phyloP scores from a whole-genome alignment of 2,113 vertebrate species.

The Alosa alosa region DNA sequence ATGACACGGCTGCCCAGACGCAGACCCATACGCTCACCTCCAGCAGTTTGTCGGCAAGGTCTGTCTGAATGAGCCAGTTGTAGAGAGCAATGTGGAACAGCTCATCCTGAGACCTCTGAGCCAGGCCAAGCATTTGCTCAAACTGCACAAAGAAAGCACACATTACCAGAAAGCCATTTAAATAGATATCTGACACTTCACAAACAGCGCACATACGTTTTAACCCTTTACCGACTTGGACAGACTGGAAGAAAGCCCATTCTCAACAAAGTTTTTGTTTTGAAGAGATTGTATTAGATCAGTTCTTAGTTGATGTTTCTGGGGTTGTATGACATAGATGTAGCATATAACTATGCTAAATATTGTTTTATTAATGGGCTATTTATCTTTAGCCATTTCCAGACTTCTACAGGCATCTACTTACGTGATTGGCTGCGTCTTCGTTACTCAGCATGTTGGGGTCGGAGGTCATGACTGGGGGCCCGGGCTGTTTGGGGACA shows the following conservation, averaged over 20 bases:
- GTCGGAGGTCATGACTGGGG: slow-evolving; percentile 91
- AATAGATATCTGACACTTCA: neutral
- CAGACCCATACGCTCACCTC: slow-evolving; percentile 71
- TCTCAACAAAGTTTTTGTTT: neutral
- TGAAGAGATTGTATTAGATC: neutral
- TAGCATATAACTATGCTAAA: neutral
- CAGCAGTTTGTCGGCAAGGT: slow-evolving; percentile 89
- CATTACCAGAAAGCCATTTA: neutral
- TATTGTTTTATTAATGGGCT: no score
- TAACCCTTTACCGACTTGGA: no score
- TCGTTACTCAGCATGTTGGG: slow-evolving; percentile 98
- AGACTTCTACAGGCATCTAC: slow-evolving; percentile 43
- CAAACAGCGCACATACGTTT: no score
- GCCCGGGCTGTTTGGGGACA: slow-evolving; percentile 95
- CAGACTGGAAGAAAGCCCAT: no score
- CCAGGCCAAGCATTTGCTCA: slow-evolving; percentile 90
- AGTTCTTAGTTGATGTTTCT: neutral
- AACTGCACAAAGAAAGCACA: slow-evolving; percentile 69
- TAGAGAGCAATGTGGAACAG: slow-evolving; percentile 96
- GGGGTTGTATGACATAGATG: neutral
- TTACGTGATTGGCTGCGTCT: slow-evolving; percentile 93
- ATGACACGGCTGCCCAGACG: neutral
- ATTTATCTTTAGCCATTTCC: neutral
- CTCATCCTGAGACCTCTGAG: slow-evolving; percentile 91
- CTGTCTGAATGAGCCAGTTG: slow-evolving; percentile 95